Base-by-base conservation (phyloP, 2,113 vertebrate species). In the Lutjanus erythropterus region DNA sequence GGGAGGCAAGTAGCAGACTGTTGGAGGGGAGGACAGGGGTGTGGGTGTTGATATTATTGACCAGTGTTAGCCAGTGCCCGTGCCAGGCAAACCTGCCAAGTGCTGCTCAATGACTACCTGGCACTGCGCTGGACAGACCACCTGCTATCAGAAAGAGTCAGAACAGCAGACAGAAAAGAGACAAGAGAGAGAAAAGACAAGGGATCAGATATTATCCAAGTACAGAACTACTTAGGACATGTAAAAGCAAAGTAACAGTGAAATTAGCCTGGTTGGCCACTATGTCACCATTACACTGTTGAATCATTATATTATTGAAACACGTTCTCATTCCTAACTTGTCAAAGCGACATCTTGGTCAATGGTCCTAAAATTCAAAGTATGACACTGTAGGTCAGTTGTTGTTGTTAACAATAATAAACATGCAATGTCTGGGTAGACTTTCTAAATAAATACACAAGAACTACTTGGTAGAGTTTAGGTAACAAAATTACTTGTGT, bases 61-160 rank as follows among this genome's bases (percentile, higher is more conserved):
- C 67, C 85, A 68, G 80, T 85, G 82, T 81, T 94, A 95, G 84
- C 92, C 93, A 81, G 93, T 87, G 83, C 85, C 90, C 5, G 81
- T 83, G 71, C 93, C 92, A 75, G 91, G 90, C 68, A 94, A 84
- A 85, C 81, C 85, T 11, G 86, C 75, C 6, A 89, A 41, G 83
- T 94, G 90, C 64, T 92, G 94, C 88, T 95, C 95, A 11, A 93
- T 89, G 77, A 94, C 55, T 5, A 96, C 94, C 71, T 94, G 94
- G 79, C 92, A 95, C 41, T 92, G 94, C 0, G 66, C 50, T 1
- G 91, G 85, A 59, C 64, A 55, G 35, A 78, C 59, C 53, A 62
- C 73, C 86, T 86, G 83, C 47, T 78, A 58, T 61, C 69, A 68
- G 16, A 60, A 59, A 52, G 21, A 53, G 27, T 39, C 69, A 75